A percentile compares a stretch with the other conserved stretches of the same genome.
Evolutionary conservation across 2,888 invertebrate species (phyloP).

Genomic region (Dexiosoma caninum): DNA sequence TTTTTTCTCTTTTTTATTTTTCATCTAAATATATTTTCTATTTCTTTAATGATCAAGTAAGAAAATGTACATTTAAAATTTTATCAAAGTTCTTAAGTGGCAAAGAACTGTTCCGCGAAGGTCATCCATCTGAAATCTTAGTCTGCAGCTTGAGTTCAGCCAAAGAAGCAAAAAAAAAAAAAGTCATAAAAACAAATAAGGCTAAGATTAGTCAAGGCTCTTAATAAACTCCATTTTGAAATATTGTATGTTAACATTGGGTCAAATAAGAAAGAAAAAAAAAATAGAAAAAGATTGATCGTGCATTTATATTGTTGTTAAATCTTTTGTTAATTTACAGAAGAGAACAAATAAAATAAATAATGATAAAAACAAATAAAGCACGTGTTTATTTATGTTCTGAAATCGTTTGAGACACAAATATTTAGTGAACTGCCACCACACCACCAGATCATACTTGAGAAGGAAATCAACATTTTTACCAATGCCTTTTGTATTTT

Average conservation of each 20-base stretch:
- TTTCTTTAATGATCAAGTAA: too few species aligned
- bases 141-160: conserved; percentile 1
- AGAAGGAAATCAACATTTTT: conserved; percentile 65
- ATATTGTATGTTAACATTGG: conserved; percentile 50
- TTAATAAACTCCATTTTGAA: conserved; percentile 52
- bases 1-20: too few species aligned
- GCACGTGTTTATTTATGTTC: conserved; percentile 63
- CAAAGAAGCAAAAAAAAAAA: not conserved
- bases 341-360: conserved; percentile 45
- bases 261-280: conserved; percentile 14
- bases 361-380: conserved; percentile 48
- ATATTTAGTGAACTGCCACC: conserved; percentile 54
- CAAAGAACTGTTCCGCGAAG: conserved; percentile 42
- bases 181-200: too few species aligned
- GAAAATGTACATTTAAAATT: not conserved
- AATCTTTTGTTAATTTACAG: conserved; percentile 51
- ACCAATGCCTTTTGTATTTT: conserved; percentile 61
- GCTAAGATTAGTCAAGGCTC: too few species aligned
- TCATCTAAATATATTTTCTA: too few species aligned
- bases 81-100: conserved; percentile 4
- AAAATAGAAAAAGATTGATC: conserved; percentile 47
- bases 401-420: conserved; percentile 55
- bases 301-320: conserved; percentile 56
- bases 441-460: conserved; percentile 47
- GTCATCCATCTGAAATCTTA: conserved; percentile 28